Percentiles rank a stretch among this genome's conserved stretches.
phyloP scores from a whole-genome alignment of 1,140 invertebrate genomes.

The Penaeus vannamei region DNA sequence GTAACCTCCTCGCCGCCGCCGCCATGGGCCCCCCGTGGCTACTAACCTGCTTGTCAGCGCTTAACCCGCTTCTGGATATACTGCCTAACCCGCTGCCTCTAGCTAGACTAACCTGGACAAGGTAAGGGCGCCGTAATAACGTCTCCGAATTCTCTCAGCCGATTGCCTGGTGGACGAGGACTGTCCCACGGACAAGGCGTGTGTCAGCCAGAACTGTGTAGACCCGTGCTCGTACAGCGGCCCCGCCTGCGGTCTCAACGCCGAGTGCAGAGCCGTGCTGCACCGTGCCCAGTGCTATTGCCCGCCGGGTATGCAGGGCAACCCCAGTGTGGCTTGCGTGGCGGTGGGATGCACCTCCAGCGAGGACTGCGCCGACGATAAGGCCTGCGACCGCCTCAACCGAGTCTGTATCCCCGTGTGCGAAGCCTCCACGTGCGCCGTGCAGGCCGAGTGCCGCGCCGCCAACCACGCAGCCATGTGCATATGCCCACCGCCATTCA shows the following conservation, averaged over 20 bases:
- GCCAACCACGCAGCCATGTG: conserved; percentile 85
- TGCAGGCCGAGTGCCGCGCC: conserved; percentile 82
- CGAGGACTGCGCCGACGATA: conserved; percentile 88
- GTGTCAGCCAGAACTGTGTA: conserved; percentile 83
- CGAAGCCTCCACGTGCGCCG: conserved; percentile 80
- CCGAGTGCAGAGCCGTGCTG: conserved; percentile 81
- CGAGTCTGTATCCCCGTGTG: conserved; percentile 87
- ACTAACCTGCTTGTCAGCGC: conserved; percentile 53
- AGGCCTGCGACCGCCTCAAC: conserved; percentile 88
- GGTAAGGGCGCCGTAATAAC: conserved; percentile 60
- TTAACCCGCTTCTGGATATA: conserved; percentile 61
- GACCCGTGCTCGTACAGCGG: conserved; percentile 81
- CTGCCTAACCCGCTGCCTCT: conserved; percentile 61
- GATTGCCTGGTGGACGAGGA: conserved; percentile 86
- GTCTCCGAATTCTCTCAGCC: conserved; percentile 74
- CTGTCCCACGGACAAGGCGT: conserved; percentile 89
- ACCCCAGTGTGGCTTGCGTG: conserved; percentile 85
- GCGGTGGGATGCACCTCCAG: conserved; percentile 88
- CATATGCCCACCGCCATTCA: conserved; percentile 80
- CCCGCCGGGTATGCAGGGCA: conserved; percentile 86
- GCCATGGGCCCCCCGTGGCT: not conserved
- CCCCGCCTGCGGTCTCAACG: conserved; percentile 82
- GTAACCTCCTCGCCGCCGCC: not conserved
- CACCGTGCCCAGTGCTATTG: conserved; percentile 87
- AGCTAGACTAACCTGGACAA: conserved; percentile 43